phyloP scores from a whole-genome alignment of 2,888 invertebrate species.

The Thysanoteuthis rhombus region DNA sequence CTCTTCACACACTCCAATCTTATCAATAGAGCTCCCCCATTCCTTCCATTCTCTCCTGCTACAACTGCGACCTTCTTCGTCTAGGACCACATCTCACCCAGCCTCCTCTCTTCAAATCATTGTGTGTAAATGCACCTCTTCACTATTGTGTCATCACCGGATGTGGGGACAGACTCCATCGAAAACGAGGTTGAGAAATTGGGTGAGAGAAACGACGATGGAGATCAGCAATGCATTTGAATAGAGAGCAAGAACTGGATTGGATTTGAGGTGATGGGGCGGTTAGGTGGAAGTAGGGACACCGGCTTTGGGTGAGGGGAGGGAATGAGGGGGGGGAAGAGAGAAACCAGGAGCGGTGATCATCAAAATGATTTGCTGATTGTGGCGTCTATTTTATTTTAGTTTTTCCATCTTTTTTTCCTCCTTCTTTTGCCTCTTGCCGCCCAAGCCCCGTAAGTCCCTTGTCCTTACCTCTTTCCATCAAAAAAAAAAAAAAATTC shows the following conservation, averaged over 20 bases:
- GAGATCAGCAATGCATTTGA: neutral
- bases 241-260: neutral
- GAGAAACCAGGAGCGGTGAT: neutral
- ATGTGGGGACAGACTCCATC: neutral
- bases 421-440: neutral
- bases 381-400: neutral
- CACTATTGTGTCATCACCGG: neutral
- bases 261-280: neutral
- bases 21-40: neutral
- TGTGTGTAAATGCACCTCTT: conserved; percentile 12
- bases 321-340: neutral
- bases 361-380: neutral
- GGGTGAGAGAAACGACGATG: neutral
- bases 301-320: too few species aligned
- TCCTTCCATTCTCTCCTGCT: neutral
- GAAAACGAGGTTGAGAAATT: neutral
- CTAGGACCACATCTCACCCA: too few species aligned
- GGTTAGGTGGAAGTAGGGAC: too few species aligned
- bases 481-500: neutral
- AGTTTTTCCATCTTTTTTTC: neutral
- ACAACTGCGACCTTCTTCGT: neutral
- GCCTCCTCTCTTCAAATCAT: neutral
- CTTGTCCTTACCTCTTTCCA: neutral
- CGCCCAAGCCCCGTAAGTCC: neutral
- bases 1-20: neutral